Evolutionary conservation across 2,113 vertebrate species (phyloP), one percentile per base, ranked within the genome.

Genomic region (Megalops atlanticus): DNA sequence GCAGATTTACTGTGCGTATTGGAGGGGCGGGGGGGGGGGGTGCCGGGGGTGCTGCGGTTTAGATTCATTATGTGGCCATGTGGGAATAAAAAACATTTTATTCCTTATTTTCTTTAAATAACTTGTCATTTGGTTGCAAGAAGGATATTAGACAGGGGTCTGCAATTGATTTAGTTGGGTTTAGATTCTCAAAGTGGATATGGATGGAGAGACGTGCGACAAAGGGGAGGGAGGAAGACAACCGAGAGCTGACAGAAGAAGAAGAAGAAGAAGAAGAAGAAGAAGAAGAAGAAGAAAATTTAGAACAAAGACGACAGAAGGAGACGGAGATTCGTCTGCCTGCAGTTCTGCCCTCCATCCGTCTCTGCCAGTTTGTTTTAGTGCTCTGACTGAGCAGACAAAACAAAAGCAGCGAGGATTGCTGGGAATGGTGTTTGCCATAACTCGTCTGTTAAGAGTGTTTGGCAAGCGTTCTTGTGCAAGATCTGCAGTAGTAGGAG

Each of bases 1-100:
- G 81, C 75, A 82, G 75, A 82, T 82, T 82, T 54, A 36, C 75
- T 38, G 68, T 82, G 77, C 39, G 43, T 6, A 21, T 39, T 12
- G 21, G 38, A 49, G 33, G 47, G 21, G n/a, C n/a, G n/a, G n/a
- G n/a, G n/a, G n/a, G n/a, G n/a, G n/a, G n/a, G n/a, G n/a, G n/a
- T 6, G 47, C 11, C 12, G 3, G 47, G 0, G 12, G 52, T 58
- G n/a, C n/a, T 16, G 27, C 80, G 27, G 39, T 74, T 31, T 41
- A 74, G 45, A 49, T 74, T 74, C 47, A 74, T 80, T 64, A 75
- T 64, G 74, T 49, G 4, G 24, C 72, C 49, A 36, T 14, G 27
- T 68, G 80, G 39, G 80, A 81, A 47, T 69, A 27, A 43, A 27
- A 27, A 52, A 27, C 27, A 24, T 80, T 31, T 36, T 36, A 21